Evolutionary conservation across 2,888 invertebrate genomes (phyloP).

Genomic region (Trachelus troglodyta): DNA sequence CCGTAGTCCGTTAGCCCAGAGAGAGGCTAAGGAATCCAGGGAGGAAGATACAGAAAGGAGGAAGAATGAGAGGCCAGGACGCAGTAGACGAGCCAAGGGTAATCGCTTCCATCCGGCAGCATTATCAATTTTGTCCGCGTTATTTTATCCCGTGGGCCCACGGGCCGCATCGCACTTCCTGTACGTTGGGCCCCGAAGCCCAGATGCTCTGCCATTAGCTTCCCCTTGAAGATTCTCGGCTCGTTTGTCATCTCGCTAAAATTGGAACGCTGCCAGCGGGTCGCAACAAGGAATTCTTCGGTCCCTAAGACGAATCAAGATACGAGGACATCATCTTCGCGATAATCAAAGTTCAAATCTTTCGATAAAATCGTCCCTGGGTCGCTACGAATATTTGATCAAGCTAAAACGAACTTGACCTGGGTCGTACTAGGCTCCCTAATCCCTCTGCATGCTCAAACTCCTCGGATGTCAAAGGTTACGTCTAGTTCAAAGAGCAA

Average conservation of each 20-base stretch:
- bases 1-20: neutral
- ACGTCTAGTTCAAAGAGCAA: neutral
- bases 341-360: neutral
- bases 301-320: neutral
- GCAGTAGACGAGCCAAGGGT: slow-evolving; percentile 26
- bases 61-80: neutral
- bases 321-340: neutral
- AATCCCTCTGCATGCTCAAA: neutral
- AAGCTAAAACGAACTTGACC: neutral
- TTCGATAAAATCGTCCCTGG: neutral
- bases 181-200: slow-evolving; percentile 28
- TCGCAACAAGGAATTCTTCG: neutral
- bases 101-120: slow-evolving; percentile 54
- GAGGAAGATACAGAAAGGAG: neutral
- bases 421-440: neutral
- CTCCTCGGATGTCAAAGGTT: neutral
- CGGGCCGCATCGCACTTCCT: slow-evolving; percentile 37
- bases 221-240: slow-evolving; percentile 10
- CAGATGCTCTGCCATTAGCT: slow-evolving; percentile 48
- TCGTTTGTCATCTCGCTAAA: slow-evolving; percentile 42
- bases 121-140: slow-evolving; percentile 59
- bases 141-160: slow-evolving; percentile 36
- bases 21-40: neutral
- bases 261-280: slow-evolving; percentile 36
- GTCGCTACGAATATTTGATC: neutral